Evolutionary conservation across 2,888 invertebrate species (phyloP), one percentile per base, ranked within the genome.

Genomic region (Volucella zonaria): DNA sequence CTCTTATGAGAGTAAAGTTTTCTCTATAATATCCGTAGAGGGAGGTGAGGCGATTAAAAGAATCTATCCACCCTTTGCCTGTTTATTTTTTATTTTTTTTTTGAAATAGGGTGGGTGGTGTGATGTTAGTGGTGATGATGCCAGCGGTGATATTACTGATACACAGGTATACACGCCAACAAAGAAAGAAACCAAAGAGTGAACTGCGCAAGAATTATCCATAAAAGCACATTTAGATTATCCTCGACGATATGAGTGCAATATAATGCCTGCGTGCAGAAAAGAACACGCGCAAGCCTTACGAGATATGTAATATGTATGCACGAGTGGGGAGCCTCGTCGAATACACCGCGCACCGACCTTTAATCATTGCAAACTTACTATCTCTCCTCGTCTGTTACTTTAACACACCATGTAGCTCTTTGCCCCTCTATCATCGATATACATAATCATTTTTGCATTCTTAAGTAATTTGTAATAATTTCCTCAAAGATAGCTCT

Each of bases 391-490:
- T 49, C 45, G 38, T 42, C 0, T 9, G 1, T n/a, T 40, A 8
- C 31, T 4, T 18, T 14, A 1, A 14, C 56, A 2, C 45, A 14
- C 18, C 14, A n/a, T n/a, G 8, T 4, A 18, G 8, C 38, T 11
- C 75, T 43, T 40, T 43, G 38, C 43, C 42, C 15, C 62, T 64
- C 62, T 90, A 89, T 89, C 89, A 88, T 90, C 89, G 89, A 89
- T 90, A 89, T 90, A 89, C 88, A 89, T 91, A 90, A 90, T 91
- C 89, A 90, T 90, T 90, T 90, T 90, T 90, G 91, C 90, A 90
- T 90, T 91, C 90, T 90, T 89, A 88, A 89, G 89, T 91, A 90
- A 90, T 91, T 91, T 90, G 90, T 90, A 91, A 90, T 91, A 91
- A 90, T 91, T 90, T 91, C 88, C 89, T 90, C 87, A 89, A 89